Conservation (phyloP, 2,797 vertebrate species). For the Diceros bicornis region DNA sequence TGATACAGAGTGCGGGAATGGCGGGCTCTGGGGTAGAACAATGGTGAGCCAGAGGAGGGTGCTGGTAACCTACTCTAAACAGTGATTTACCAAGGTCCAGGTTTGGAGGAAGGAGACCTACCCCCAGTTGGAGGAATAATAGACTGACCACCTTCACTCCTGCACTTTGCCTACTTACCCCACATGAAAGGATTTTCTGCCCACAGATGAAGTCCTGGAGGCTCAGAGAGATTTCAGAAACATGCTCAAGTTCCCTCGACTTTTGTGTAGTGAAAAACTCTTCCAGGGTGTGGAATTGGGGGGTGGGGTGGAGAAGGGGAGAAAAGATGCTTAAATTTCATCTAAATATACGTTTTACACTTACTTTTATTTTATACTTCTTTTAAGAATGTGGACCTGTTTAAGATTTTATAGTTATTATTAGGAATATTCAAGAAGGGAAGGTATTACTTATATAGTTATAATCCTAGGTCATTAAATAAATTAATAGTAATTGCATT, state of each 20-base stretch:
- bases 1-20: neutral
- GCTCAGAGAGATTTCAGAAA: neutral
- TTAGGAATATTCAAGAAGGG: conserved; percentile 57
- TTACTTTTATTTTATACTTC: neutral
- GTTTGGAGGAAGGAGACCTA: neutral
- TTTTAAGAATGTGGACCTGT: too few species aligned
- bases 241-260: neutral
- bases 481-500: conserved; percentile 42
- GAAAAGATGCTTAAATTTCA: neutral
- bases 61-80: neutral
- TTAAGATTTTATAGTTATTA: conserved; percentile 39
- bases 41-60: neutral
- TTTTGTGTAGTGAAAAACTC: neutral
- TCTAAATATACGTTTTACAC: neutral
- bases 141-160: neutral
- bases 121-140: neutral
- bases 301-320: neutral
- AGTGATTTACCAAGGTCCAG: neutral
- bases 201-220: neutral
- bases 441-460: neutral
- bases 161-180: neutral
- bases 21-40: neutral
- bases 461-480: conserved; percentile 53
- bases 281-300: neutral
- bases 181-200: neutral